These are phyloP conservation scores for Anarsia innoxiella DNA, from an alignment of 2,888 invertebrate species.

Conservation along the genomic window DNA sequence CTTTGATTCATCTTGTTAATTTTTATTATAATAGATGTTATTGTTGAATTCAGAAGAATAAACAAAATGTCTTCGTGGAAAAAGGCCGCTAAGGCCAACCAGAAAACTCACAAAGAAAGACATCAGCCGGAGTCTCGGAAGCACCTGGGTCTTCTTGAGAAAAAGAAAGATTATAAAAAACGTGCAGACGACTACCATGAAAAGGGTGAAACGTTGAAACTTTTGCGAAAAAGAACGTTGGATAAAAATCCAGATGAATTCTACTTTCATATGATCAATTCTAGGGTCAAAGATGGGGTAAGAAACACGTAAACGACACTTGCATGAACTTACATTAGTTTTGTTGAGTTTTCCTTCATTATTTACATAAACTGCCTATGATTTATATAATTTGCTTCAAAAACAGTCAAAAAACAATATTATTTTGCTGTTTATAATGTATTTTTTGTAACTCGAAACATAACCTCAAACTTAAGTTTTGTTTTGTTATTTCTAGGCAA, in stretches of 20 bases:
- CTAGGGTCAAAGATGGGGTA: slow-evolving; percentile 79
- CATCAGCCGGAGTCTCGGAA: slow-evolving; percentile 87
- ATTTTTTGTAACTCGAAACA: no score
- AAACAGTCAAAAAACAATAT: no score
- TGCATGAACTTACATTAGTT: no score
- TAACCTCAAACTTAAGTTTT: slow-evolving; percentile 1
- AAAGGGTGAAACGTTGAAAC: slow-evolving; percentile 87
- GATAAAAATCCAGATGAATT: slow-evolving; percentile 99
- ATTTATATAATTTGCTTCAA: no score
- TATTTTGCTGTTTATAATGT: no score
- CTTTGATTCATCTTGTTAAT: no score
- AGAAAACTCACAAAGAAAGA: slow-evolving; percentile 88
- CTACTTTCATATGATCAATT: slow-evolving; percentile 97
- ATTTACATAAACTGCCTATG: no score
- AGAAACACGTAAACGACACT: no score
- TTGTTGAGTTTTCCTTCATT: no score
- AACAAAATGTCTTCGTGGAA: slow-evolving; percentile 89
- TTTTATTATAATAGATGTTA: no score
- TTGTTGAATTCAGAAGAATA: no score
- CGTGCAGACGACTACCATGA: slow-evolving; percentile 87
- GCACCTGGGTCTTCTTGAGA: slow-evolving; percentile 88
- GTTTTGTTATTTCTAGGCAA: no score
- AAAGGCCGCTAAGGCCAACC: slow-evolving; percentile 89
- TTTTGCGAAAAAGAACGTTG: slow-evolving; percentile 87
- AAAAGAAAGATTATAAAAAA: slow-evolving; percentile 90